Evolutionary conservation across 2,888 invertebrate species (phyloP), one percentile per base, ranked within the genome.

Genomic region (Athalia circularis): DNA sequence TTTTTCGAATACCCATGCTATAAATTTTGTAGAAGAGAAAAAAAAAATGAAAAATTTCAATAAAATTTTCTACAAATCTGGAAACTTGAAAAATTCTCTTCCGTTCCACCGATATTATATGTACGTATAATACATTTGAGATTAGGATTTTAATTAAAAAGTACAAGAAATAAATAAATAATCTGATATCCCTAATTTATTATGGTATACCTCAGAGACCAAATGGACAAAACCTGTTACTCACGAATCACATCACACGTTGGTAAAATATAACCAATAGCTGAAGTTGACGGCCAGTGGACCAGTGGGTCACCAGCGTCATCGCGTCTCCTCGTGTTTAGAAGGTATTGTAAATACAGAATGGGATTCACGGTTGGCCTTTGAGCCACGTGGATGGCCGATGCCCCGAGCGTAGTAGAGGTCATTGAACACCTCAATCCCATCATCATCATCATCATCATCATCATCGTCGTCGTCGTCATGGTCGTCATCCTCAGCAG

Each of bases 251-350:
- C 29, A 29, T 29, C 29, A 29, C 29, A 29, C 29, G 29, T 29
- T 29, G 29, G 29, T 29, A 29, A 29, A 29, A 29, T 29, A 29
- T 29, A 29, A 29, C 29, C 29, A 29, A 29, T 29, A 59, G 9
- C 57, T 13, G 45, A 45, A 45, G 57, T 43, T 45, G 45, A 45
- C 72, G 72, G 72, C 57, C 72, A 72, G 72, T 72, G 72, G 72
- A 72, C 72, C 72, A 72, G 72, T 72, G 72, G 72, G 72, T 72
- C 72, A 72, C 72, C 72, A 72, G 72, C 43, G 72, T 72, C 72
- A 72, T 72, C 52, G 57, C 72, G 72, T 59, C 59, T 72, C 72
- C 72, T 72, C 72, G 59, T 72, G 72, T 72, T 72, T 72, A 72
- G 72, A 72, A 72, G 72, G 72, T 59, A 72, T 72, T 72, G 72